Evolutionary conservation across 2,888 invertebrate species (phyloP), one percentile per base, ranked within the genome.

Genomic region (Argynnis bischoffii): DNA sequence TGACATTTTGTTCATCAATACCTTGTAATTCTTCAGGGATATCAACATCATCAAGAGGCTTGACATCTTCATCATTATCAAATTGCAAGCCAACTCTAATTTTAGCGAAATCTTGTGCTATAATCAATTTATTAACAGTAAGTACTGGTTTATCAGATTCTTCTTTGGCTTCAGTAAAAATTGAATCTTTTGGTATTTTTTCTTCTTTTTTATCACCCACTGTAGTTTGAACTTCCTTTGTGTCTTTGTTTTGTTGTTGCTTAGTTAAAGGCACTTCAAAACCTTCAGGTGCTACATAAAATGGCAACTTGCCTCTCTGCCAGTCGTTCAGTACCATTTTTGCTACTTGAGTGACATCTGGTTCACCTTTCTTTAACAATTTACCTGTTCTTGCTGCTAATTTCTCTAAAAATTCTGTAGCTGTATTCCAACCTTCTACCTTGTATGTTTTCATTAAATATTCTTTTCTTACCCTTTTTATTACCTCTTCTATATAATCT

Each of bases 271-370:
- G 96, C 60, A 94, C 88, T 86, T 96, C 96, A 88, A 95, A 97
- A 2, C 96, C 97, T 76, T 96, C 96, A 16, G 99, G 99, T 56
- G 95, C 94, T 5, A 98, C 96, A 92, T 98, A 99, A 88, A 97
- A 99, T 0, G 99, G 99, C 64, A 99, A 90, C 88, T 98, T 98
- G 6, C 99, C 99, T 79, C 99, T 94, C 89, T 99, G 99, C 97
- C 98, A 99, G 87, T 99, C 99, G 92, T 99, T 99, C 2, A 99
- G 94, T 13, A 99, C 95, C 97, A 99, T 99, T 85, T 97, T 96
- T 0, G 99, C 96, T 1, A 97, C 96, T 70, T 96, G 96, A 60
- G 94, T 91, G 21, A 98, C 92, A 89, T 99, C 99, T 13, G 99
- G 98, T 83, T 99, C 99, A n/a, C 99, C 99, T 77, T 98, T 98